Evolutionary conservation across 2,888 invertebrate genomes (phyloP).

Genomic region (Geotrupes spiniger): DNA sequence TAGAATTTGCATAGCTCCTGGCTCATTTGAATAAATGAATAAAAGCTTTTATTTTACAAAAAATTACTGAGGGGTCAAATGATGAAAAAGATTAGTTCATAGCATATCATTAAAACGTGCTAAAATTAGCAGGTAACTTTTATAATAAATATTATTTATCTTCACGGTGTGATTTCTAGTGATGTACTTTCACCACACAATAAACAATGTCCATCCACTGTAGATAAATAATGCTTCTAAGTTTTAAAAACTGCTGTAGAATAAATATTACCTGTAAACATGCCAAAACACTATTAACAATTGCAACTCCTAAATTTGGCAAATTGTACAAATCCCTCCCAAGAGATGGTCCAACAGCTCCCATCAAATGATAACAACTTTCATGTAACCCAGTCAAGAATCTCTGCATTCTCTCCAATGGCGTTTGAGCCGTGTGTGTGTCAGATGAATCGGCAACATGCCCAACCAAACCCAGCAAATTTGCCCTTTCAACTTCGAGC

Average conservation of each 20-base stretch:
- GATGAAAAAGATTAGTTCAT: no score
- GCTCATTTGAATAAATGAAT: no score
- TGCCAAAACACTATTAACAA: constrained; percentile 69
- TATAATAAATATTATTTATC: no score
- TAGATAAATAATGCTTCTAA: no score
- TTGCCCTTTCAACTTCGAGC: constrained; percentile 73
- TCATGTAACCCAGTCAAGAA: constrained; percentile 79
- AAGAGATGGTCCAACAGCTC: constrained; percentile 74
- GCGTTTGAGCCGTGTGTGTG: constrained; percentile 50
- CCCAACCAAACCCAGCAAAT: constrained; percentile 65
- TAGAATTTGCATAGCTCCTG: no score
- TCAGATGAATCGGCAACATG: constrained; percentile 42
- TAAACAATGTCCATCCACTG: constrained; percentile 2
- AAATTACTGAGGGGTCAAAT: no score
- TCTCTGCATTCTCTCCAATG: constrained; percentile 79
- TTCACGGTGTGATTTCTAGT: no score
- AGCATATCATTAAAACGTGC: no score
- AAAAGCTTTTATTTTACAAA: no score
- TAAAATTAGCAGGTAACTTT: no score
- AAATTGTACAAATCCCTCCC: constrained; percentile 82
- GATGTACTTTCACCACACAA: no score
- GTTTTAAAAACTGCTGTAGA: no score
- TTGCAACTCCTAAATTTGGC: constrained; percentile 70
- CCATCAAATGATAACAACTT: constrained; percentile 76
- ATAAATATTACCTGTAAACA: constrained; percentile 58